Percentiles rank a stretch among this genome's conserved stretches.
Conservation (phyloP, 2,888 invertebrate genomes). For the Pachliopta kotzebuea region DNA sequence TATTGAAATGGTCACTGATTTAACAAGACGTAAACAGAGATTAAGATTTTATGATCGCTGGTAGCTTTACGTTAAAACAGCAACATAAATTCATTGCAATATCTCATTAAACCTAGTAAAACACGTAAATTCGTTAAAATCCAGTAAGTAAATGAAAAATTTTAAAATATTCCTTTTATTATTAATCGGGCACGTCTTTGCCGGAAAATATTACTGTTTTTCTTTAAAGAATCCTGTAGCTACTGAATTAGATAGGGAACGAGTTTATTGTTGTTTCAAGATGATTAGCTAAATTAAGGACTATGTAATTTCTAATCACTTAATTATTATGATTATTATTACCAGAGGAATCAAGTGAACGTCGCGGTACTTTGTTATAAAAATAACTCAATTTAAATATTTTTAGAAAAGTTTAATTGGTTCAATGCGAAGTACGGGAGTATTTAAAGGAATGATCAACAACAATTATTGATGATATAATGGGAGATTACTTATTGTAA, state of each 20-base stretch:
- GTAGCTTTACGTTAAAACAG: constrained; percentile 28
- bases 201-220: too few relatives aligned
- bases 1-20: constrained; percentile 69
- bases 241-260: too few relatives aligned
- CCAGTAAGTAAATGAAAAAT: not conserved
- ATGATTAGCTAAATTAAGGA: too few relatives aligned
- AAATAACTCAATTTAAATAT: not conserved
- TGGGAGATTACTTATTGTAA: constrained; percentile 20
- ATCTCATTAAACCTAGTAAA: constrained; percentile 8
- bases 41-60: constrained; percentile 47
- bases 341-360: too few relatives aligned
- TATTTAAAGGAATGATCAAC: constrained; percentile 13
- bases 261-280: too few relatives aligned
- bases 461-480: constrained; percentile 8
- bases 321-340: too few relatives aligned
- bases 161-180: too few relatives aligned
- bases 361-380: too few relatives aligned
- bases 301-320: too few relatives aligned
- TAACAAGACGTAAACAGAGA: constrained; percentile 67
- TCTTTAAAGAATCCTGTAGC: too few relatives aligned
- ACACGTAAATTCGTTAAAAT: not conserved
- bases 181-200: too few relatives aligned
- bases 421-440: not conserved
- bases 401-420: not conserved
- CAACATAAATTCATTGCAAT: constrained; percentile 26